phyloP scores from a whole-genome alignment of 37 sponge, comb jelly and placozoan species.

The Tethya wilhelma region DNA sequence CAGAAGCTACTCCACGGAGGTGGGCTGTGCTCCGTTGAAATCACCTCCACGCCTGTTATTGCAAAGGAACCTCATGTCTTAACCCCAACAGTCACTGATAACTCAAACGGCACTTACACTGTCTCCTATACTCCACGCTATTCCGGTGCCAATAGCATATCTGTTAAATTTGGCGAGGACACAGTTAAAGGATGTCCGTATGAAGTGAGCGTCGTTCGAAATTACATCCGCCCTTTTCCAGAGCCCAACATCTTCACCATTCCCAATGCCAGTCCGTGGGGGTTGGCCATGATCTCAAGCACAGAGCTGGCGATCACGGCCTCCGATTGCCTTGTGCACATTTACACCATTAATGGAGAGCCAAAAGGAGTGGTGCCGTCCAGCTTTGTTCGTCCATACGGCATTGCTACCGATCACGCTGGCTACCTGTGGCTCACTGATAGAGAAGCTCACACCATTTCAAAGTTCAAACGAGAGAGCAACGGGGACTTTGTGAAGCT shows the following conservation, averaged over 20 bases:
- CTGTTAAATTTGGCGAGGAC: conserved; percentile 16
- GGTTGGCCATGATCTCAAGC: conserved; percentile 45
- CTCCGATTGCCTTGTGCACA: conserved; percentile 35
- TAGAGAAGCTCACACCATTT: conserved; percentile 70
- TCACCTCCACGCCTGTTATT: conserved; percentile 1
- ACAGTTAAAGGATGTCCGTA: conserved; percentile 40
- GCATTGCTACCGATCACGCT: conserved; percentile 33
- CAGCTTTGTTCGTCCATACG: conserved; percentile 61
- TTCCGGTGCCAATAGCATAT: conserved; percentile 18
- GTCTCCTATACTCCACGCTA: conserved; percentile 28
- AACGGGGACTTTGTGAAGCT: conserved; percentile 24
- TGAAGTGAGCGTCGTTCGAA: conserved; percentile 31
- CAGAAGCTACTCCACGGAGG: conserved; percentile 36
- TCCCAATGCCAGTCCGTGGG: conserved; percentile 57
- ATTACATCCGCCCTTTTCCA: conserved; percentile 26
- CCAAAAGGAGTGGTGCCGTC: conserved; percentile 15
- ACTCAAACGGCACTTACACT: conserved; percentile 50
- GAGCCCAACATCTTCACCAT: conserved; percentile 28
- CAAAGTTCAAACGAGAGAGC: conserved; percentile 28
- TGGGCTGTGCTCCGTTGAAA: conserved; percentile 10
- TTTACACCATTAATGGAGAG: conserved; percentile 23
- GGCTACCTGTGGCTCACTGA: conserved; percentile 62
- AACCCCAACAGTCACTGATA: conserved; percentile 19
- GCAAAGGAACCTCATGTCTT: not conserved
- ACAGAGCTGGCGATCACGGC: conserved; percentile 47